Evolutionary conservation across 2,113 vertebrate species (phyloP).

Genomic region (Otocyon megalotis): DNA sequence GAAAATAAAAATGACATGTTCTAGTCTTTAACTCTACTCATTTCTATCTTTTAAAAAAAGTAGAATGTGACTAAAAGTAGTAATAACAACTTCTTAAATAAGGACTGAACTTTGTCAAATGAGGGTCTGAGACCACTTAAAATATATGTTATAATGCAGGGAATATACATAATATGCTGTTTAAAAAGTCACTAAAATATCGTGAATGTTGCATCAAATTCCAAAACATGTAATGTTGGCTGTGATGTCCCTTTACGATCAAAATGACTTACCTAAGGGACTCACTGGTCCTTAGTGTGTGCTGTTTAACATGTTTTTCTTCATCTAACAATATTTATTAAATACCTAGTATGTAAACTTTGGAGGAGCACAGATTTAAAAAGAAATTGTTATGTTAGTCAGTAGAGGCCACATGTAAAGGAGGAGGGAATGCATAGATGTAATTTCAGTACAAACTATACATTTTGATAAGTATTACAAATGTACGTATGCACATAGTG

Average conservation of each 20-base stretch:
- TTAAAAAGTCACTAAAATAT: background rate
- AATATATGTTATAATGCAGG: background rate
- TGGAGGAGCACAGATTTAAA: background rate
- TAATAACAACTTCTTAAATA: slow-evolving; percentile 8
- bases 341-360: background rate
- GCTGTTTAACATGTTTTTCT: background rate
- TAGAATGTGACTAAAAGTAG: background rate
- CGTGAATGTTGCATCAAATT: background rate
- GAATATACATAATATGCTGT: background rate
- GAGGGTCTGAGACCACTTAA: background rate
- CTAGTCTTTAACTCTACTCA: background rate
- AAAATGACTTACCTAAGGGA: background rate
- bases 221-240: background rate
- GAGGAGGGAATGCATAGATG: fast-evolving
- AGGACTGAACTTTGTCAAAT: background rate
- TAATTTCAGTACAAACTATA: background rate
- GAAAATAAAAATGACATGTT: background rate
- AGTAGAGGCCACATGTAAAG: background rate
- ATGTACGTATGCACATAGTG: background rate
- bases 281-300: background rate
- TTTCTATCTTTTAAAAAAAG: background rate
- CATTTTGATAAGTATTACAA: background rate
- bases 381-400: background rate
- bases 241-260: background rate
- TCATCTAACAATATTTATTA: background rate